Base-by-base conservation (phyloP, 2,113 vertebrate species). In the Carettochelys insculpta region DNA sequence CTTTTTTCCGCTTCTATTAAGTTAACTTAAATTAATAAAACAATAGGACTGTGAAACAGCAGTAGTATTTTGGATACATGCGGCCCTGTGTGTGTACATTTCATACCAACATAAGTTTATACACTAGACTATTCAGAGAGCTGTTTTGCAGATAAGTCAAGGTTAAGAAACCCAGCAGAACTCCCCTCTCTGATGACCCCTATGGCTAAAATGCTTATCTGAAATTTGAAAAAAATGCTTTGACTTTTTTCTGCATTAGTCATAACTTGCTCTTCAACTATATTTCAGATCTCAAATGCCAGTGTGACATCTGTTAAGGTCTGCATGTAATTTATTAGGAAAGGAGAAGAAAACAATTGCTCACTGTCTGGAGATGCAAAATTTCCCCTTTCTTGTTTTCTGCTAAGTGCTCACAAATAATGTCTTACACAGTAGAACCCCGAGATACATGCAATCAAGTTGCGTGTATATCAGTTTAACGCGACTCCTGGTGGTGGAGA, bases 261-360 rank as follows among this genome's bases (percentile, higher is more conserved):
- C 97, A 95, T 94, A 94, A 98, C 98, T 98, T 98, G 98, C 97
- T 98, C 97, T 96, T 95, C 96, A 95, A 97, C 97, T 97, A 88
- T 98, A 98, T 98, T 98, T 98, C 97, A 97, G 95, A 87, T 96
- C 97, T 97, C 96, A 97, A 96, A 97, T 98, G 97, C 97, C 97
- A 98, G 86, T 41, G 88, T 98, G 98, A 98, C 98, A 98, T 98
- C 97, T 98, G 95, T 91, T 97, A 94, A 95, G 96, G 97, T 97
- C 93, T 95, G 96, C 82, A 25, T 95, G 82, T 97, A 95, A 98
- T 98, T 98, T 98, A 98, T 94, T 97, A 94, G 96, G 96, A 92
- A 95, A 96, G 96, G 94, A 97, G 97, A 94, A 95, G 95, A 94
- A 97, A 94, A 97, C 93, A 95, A 87, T 95, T 92, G 76, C 85